Evolutionary conservation across 2,888 invertebrate species (phyloP).

Genomic region (Zygaena filipendulae): DNA sequence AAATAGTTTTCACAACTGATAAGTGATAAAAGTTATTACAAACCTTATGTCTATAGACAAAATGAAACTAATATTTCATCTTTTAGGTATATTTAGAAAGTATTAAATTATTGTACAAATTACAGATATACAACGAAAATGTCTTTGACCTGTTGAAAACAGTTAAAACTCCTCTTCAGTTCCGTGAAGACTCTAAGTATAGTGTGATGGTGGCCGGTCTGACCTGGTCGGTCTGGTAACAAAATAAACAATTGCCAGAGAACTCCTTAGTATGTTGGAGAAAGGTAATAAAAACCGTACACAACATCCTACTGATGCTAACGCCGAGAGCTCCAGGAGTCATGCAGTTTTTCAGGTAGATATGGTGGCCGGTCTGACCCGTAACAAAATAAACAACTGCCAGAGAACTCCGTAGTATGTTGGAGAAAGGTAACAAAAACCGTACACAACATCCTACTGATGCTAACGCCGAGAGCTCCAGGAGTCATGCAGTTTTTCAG

Average conservation of each 20-base stretch:
- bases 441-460: slow-evolving; percentile 95
- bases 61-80: too few species aligned
- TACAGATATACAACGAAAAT: slow-evolving; percentile 90
- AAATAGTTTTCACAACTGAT: too few species aligned
- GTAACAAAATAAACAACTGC: slow-evolving; percentile 81
- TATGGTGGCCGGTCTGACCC: slow-evolving; percentile 82
- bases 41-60: too few species aligned
- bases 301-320: slow-evolving; percentile 95
- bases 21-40: too few species aligned
- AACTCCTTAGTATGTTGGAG: slow-evolving; percentile 81
- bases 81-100: too few species aligned
- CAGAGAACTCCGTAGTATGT: slow-evolving; percentile 78
- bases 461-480: slow-evolving; percentile 93
- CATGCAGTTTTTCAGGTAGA: slow-evolving; percentile 97
- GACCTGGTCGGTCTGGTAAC: slow-evolving; percentile 74
- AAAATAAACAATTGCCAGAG: slow-evolving; percentile 78
- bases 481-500: slow-evolving; percentile 97
- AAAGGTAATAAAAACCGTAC: slow-evolving; percentile 89
- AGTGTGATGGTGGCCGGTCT: slow-evolving; percentile 87
- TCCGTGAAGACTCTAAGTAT: slow-evolving; percentile 82
- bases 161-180: slow-evolving; percentile 76
- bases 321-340: slow-evolving; percentile 93
- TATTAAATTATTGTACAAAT: too few species aligned
- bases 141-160: slow-evolving; percentile 86
- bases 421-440: slow-evolving; percentile 86